Evolutionary conservation across 1,140 invertebrate species (phyloP).

Genomic region (Cydia fagiglandana): DNA sequence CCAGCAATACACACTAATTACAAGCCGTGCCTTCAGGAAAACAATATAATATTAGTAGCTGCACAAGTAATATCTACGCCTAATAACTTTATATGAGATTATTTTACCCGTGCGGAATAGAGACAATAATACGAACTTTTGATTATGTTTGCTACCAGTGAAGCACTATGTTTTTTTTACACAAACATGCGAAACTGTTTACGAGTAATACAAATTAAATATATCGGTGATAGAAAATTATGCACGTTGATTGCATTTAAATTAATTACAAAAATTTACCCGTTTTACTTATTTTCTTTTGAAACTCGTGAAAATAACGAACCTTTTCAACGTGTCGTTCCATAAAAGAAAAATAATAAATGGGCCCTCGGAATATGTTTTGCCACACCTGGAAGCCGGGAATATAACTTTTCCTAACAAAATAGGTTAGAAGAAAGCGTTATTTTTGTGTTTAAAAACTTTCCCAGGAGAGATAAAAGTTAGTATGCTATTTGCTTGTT

Average conservation of each 20-base stretch:
- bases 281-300: background rate
- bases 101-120: background rate
- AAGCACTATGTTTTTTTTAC: no score
- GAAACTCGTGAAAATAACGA: background rate
- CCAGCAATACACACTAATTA: constrained; percentile 15
- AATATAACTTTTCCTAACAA: constrained; percentile 22
- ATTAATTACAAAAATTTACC: background rate
- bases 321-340: constrained; percentile 5
- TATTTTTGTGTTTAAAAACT: constrained; percentile 19
- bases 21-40: background rate
- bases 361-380: constrained; percentile 23
- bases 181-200: no score
- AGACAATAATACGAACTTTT: background rate
- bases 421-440: constrained; percentile 6
- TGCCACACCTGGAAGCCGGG: constrained; percentile 22
- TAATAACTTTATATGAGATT: background rate
- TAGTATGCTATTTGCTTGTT: background rate
- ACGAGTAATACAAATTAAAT: no score
- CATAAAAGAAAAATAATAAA: constrained; percentile 29
- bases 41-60: constrained; percentile 4
- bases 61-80: background rate
- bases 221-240: no score
- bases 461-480: background rate
- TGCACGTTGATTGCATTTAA: background rate
- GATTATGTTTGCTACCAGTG: no score